Evolutionary conservation across 2,888 invertebrate species (phyloP).

Genomic region (Acanthopleura granulata): DNA sequence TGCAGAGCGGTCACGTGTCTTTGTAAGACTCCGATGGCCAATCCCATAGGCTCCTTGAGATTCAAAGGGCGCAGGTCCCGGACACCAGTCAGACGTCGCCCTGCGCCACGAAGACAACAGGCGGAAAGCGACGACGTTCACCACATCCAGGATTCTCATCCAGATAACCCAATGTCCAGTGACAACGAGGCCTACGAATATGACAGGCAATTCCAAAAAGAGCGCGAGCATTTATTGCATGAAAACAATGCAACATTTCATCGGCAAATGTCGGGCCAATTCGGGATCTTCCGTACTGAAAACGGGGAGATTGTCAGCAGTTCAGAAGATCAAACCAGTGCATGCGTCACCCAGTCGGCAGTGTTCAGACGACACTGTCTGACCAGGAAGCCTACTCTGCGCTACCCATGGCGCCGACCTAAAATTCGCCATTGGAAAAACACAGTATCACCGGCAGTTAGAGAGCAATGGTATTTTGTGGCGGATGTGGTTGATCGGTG

Average conservation of each 20-base stretch:
- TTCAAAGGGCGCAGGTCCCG: not conserved
- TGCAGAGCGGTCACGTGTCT: constrained; percentile 31
- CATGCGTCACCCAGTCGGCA: not conserved
- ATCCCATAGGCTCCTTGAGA: constrained; percentile 4
- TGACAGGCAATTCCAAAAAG: not conserved
- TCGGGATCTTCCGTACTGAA: constrained; percentile 5
- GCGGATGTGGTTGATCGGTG: constrained; percentile 8
- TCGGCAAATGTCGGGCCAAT: not conserved
- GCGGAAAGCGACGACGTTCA: not conserved
- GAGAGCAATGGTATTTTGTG: constrained; percentile 14
- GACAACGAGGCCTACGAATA: not conserved
- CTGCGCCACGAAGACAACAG: not conserved
- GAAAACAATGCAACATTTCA: not conserved
- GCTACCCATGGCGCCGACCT: not conserved
- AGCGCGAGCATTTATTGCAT: not conserved
- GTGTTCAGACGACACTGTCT: not conserved
- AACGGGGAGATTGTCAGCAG: not conserved
- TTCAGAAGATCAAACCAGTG: not conserved
- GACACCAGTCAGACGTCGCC: not conserved
- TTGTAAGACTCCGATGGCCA: constrained; percentile 5
- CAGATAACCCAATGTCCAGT: not conserved
- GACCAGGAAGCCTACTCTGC: not conserved
- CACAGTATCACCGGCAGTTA: not conserved
- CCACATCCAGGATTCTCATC: not conserved
- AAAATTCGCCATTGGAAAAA: not conserved